phyloP scores from a whole-genome alignment of 2,797 vertebrate genomes.

The Pangasius sanitwongsei region DNA sequence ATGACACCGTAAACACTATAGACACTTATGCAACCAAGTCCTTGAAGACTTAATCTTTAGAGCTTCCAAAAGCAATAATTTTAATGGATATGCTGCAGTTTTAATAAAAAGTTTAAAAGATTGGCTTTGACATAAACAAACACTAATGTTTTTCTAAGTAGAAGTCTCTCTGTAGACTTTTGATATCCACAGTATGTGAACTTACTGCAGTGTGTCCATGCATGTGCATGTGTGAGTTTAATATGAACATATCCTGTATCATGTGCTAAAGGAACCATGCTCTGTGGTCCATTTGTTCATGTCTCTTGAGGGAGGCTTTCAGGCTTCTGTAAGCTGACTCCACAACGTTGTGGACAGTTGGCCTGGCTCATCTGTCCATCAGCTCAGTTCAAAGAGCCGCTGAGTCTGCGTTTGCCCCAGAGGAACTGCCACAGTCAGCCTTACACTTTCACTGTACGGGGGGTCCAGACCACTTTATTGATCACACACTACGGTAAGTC shows the following conservation, averaged over 20 bases:
- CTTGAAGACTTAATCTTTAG: neutral
- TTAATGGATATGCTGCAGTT: neutral
- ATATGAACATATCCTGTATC: constrained; percentile 43
- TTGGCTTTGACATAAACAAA: neutral
- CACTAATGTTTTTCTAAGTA: neutral
- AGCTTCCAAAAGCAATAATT: neutral
- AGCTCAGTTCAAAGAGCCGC: constrained; percentile 52
- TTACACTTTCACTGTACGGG: constrained; percentile 31
- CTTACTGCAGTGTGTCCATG: neutral
- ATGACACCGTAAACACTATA: neutral
- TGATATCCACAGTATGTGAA: neutral
- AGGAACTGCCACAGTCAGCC: constrained; percentile 38
- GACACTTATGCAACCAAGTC: neutral
- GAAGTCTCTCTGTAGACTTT: neutral
- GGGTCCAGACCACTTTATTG: constrained; percentile 34
- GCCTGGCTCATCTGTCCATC: constrained; percentile 56
- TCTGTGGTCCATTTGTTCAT: constrained; percentile 44
- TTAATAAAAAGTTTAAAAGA: neutral
- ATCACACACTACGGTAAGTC: neutral
- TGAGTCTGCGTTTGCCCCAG: constrained; percentile 32
- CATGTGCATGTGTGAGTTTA: constrained; percentile 22
- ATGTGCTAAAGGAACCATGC: constrained; percentile 32
- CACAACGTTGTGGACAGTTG: constrained; percentile 50
- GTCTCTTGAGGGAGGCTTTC: constrained; percentile 46
- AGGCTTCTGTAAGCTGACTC: constrained; percentile 51